Evolutionary conservation across 2,797 vertebrate species (phyloP).

Genomic region (Chloroceryle amazona): DNA sequence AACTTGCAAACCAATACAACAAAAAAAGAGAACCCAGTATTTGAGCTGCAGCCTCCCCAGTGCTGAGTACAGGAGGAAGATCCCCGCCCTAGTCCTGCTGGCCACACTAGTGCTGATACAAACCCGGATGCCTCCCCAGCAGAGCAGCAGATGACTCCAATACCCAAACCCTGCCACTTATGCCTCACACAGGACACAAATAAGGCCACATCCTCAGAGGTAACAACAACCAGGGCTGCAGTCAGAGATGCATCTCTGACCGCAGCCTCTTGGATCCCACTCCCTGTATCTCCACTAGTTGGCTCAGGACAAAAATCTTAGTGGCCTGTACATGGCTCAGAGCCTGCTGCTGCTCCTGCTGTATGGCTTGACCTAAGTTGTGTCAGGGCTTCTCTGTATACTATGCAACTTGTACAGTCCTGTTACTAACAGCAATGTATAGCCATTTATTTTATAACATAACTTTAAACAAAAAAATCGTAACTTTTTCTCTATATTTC

Average conservation of each 20-base stretch:
- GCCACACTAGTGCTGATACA: background rate
- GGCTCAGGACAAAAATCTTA: background rate
- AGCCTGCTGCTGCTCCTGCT: background rate
- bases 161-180: background rate
- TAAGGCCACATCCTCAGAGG: no score
- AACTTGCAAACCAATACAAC: accelerated
- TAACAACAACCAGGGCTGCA: accelerated
- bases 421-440: background rate
- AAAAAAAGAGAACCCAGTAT: background rate
- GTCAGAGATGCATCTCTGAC: background rate
- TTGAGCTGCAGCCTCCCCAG: background rate
- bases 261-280: accelerated
- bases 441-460: background rate
- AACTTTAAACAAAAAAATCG: background rate
- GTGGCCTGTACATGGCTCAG: accelerated
- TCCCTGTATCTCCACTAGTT: accelerated
- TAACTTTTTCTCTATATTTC: background rate
- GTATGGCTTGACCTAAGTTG: background rate
- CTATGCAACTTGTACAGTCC: background rate
- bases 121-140: no score
- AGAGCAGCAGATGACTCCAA: accelerated
- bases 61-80: no score
- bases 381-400: background rate
- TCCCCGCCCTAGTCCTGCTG: background rate
- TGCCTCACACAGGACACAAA: no score